Percentiles rank a stretch among this genome's conserved stretches.
These are phyloP conservation scores for Pachycephus smyrnensis DNA, from an alignment of 2,888 invertebrate genomes.

Conservation along the genomic window DNA sequence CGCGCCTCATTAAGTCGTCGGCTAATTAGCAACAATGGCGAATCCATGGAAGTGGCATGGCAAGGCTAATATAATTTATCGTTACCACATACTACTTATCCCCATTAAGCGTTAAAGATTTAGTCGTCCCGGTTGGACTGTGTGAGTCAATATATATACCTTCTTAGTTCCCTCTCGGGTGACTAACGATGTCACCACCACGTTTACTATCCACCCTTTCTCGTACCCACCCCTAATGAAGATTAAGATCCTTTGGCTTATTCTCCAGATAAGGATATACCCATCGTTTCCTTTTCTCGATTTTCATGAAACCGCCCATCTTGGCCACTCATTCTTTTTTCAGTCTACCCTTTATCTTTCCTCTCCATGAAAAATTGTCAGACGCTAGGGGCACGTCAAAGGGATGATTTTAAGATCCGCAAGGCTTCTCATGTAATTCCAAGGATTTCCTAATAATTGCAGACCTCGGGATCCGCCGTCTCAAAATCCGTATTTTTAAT, in stretches of 20 bases:
- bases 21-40: background rate
- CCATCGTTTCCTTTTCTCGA: background rate
- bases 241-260: conserved; percentile 38
- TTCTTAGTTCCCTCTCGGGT: conserved; percentile 28
- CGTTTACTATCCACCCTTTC: conserved; percentile 17
- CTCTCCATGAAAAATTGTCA: background rate
- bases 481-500: background rate
- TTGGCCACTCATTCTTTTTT: background rate
- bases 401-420: background rate
- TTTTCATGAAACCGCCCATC: background rate
- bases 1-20: background rate
- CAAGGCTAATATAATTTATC: conserved; percentile 40
- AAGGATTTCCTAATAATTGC: background rate
- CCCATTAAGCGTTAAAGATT: conserved; percentile 38
- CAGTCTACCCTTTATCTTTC: background rate
- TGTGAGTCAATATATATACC: conserved; percentile 16
- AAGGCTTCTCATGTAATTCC: background rate
- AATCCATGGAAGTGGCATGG: background rate
- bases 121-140: conserved; percentile 24
- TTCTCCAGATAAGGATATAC: conserved; percentile 9
- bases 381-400: background rate
- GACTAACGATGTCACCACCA: conserved; percentile 33
- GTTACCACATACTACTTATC: conserved; percentile 32
- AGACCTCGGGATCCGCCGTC: background rate
- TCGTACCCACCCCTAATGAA: conserved; percentile 29